These are phyloP conservation scores for Nannoperca obscura DNA, from an alignment of 2,797 vertebrate species.

Conservation along the genomic window DNA sequence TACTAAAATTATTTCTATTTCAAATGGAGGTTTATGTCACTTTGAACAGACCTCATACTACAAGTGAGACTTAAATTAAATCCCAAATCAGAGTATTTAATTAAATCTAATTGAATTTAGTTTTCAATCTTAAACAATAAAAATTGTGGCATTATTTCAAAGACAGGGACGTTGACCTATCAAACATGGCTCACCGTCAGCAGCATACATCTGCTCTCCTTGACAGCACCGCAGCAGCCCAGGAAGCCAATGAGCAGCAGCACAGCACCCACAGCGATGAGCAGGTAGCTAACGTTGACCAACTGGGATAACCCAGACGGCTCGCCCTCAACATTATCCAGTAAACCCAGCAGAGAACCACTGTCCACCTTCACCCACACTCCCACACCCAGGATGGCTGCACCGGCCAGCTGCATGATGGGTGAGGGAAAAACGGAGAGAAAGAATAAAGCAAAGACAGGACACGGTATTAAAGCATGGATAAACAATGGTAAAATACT, in stretches of 20 bases:
- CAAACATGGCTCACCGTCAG: constrained; percentile 80
- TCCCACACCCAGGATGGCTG: constrained; percentile 81
- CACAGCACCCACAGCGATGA: constrained; percentile 82
- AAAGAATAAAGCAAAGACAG: background rate
- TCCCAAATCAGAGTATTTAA: constrained; percentile 1
- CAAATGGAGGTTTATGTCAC: background rate
- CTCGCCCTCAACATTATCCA: constrained; percentile 38
- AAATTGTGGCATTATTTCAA: background rate
- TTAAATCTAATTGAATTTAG: background rate
- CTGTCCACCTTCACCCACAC: constrained; percentile 88
- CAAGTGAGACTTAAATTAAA: background rate
- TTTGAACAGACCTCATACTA: background rate
- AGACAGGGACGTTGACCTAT: background rate
- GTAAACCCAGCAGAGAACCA: constrained; percentile 76
- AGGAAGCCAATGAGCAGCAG: constrained; percentile 87
- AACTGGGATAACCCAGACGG: constrained; percentile 70
- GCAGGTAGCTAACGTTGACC: constrained; percentile 80
- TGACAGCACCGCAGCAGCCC: constrained; percentile 88
- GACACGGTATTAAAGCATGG: background rate
- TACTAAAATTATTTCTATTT: background rate
- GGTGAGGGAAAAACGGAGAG: background rate
- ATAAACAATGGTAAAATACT: background rate
- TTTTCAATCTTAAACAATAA: background rate
- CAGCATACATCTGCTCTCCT: constrained; percentile 87
- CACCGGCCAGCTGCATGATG: constrained; percentile 83